Base-by-base conservation (phyloP, 2,888 invertebrate species). In the Ganaspis brasiliensis region DNA sequence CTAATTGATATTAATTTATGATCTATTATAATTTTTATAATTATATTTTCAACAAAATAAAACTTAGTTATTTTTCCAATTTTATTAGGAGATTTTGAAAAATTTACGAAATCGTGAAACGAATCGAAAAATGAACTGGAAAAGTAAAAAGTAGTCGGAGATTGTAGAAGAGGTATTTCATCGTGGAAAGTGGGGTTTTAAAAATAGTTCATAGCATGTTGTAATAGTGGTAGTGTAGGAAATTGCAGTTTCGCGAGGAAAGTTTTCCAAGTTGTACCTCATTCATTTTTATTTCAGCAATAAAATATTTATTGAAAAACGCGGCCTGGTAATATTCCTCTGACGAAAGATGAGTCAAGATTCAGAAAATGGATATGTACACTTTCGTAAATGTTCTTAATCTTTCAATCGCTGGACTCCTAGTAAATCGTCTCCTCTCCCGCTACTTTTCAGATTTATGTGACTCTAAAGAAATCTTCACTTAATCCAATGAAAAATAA, bases 251-350 rank as follows among this genome's bases (percentile, higher is more conserved):
- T 21, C 26, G 31, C 57, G 26, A 31, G 12, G 57, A 9, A 31
- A 59, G 35, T 19, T 35, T 37, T 9, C 16, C n/a, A 8, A n/a
- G 9, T 9, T 31, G 26, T 59, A 9, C 10, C 16, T 59, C 16
- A n/a, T 35, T 56, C 56, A 35, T 6, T 10, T 63, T 40, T 63
- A 63, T 63, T 37, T 40, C n/a, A 21, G 2, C 24, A 40, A 67
- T 67, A 21, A 67, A 67, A 67, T 67, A 67, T 67, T 45, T 40
- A 63, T 37, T 21, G 37, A 4, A 19, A 63, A 63, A 37, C 16
- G 61, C 12, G 10, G n/a, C 12, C 14, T 63, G 37, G 10, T 19
- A 61, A 40, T 19, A 40, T 24, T 9, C n/a, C 21, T 8, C 21
- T 24, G 24, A 67, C 24, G 24, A 67, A 40, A 21, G 45, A 67